Evolutionary conservation across 2,797 vertebrate genomes (phyloP).

Genomic region (Sandelia bainsii): DNA sequence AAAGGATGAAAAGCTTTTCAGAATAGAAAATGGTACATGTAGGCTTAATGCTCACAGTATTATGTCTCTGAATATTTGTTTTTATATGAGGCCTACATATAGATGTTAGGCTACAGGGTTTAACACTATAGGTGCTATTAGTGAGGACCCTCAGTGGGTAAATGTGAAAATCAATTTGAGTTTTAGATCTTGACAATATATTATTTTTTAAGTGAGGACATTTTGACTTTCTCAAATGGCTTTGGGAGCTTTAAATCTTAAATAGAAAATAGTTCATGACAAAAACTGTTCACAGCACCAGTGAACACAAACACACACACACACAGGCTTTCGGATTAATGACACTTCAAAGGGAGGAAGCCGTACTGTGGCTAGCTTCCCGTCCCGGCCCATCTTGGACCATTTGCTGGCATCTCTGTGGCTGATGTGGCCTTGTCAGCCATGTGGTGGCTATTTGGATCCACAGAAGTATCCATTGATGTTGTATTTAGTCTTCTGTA

Average conservation of each 20-base stretch:
- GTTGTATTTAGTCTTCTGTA: conserved; percentile 42
- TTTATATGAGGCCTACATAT: neutral
- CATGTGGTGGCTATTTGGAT: conserved; percentile 76
- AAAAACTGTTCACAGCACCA: neutral
- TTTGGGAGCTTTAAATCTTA: neutral
- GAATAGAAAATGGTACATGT: neutral
- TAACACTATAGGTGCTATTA: neutral
- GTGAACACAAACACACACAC: neutral
- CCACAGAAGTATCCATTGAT: conserved; percentile 40
- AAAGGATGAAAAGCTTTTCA: neutral
- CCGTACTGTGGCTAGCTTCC: conserved; percentile 57
- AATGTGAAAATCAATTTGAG: neutral
- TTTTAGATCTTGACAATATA: neutral
- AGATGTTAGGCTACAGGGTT: neutral
- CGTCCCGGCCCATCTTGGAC: conserved; percentile 62
- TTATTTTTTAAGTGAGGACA: neutral
- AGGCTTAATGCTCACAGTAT: neutral
- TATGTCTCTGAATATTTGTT: neutral
- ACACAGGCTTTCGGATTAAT: conserved; percentile 54
- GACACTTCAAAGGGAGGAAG: conserved; percentile 77
- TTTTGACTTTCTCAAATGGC: neutral
- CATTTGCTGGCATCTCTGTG: conserved; percentile 72
- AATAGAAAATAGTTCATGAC: neutral
- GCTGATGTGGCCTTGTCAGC: conserved; percentile 60
- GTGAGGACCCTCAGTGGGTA: neutral